phyloP scores from a whole-genome alignment of 2,888 invertebrate genomes.

The Rotaria sp. region DNA sequence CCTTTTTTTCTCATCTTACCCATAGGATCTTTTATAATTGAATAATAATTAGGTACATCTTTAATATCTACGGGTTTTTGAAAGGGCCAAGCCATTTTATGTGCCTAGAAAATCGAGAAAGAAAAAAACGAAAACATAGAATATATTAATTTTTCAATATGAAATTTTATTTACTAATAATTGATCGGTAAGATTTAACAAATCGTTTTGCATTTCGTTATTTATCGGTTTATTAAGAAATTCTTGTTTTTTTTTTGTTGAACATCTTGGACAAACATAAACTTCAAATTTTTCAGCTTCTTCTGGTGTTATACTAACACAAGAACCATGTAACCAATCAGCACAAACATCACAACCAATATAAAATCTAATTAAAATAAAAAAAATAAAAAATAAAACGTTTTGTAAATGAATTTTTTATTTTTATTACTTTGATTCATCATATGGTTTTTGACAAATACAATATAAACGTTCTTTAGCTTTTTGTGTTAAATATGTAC shows the following conservation, averaged over 20 bases:
- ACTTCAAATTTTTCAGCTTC: conserved; percentile 80
- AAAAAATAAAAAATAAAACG: conserved; percentile 42
- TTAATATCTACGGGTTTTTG: conserved; percentile 90
- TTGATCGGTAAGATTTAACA: conserved; percentile 71
- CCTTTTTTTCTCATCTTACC: conserved; percentile 78
- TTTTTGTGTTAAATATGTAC: background rate
- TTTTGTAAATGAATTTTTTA: background rate
- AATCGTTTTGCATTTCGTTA: background rate
- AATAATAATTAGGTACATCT: conserved; percentile 92
- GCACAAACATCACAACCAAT: conserved; percentile 93
- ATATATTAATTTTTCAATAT: conserved; percentile 54
- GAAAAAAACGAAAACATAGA: too few relatives aligned
- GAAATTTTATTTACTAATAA: conserved; percentile 72
- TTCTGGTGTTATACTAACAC: conserved; percentile 84
- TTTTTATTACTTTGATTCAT: conserved; percentile 73
- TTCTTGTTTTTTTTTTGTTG: conserved; percentile 47
- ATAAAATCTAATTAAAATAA: conserved; percentile 67
- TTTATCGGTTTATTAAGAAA: conserved; percentile 2
- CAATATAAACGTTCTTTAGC: conserved; percentile 64
- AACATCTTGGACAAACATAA: conserved; percentile 62
- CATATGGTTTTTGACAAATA: conserved; percentile 84
- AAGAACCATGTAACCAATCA: conserved; percentile 96
- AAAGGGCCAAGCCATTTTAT: conserved; percentile 95
- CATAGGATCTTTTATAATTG: conserved; percentile 59
- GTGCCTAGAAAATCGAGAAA: conserved; percentile 61